These are phyloP conservation scores for Benitochromis conjunctus DNA, from an alignment of 2,113 vertebrate genomes.

Conservation along the genomic window DNA sequence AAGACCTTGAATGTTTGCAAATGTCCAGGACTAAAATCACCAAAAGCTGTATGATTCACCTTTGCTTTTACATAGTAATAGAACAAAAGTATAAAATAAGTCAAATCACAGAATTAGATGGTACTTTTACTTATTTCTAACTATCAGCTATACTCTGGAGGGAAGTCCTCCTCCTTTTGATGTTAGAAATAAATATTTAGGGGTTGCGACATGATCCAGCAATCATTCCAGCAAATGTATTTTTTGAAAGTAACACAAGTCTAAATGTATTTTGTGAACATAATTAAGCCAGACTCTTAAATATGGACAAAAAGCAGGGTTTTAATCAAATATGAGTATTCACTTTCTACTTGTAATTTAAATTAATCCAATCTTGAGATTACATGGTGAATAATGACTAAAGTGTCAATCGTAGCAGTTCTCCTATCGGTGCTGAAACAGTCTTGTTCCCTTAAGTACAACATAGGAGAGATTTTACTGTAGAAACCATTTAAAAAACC, in stretches of 20 bases:
- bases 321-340: background rate
- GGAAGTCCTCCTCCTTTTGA: background rate
- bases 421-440: background rate
- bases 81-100: background rate
- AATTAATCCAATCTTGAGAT: background rate
- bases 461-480: no score
- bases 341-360: background rate
- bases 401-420: background rate
- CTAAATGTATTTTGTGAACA: no score
- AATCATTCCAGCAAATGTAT: background rate
- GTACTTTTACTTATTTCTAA: background rate
- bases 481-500: no score
- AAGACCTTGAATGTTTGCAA: background rate
- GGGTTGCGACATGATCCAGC: background rate
- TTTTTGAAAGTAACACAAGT: background rate
- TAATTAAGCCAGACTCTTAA: background rate
- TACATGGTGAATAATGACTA: background rate
- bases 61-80: background rate
- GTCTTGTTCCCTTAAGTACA: no score
- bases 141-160: background rate
- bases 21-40: background rate
- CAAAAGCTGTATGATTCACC: background rate
- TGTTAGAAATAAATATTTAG: background rate
- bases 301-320: background rate
- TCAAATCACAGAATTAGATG: background rate